Conservation (phyloP, 2,888 invertebrate species). For the Antheraea assamensis region DNA sequence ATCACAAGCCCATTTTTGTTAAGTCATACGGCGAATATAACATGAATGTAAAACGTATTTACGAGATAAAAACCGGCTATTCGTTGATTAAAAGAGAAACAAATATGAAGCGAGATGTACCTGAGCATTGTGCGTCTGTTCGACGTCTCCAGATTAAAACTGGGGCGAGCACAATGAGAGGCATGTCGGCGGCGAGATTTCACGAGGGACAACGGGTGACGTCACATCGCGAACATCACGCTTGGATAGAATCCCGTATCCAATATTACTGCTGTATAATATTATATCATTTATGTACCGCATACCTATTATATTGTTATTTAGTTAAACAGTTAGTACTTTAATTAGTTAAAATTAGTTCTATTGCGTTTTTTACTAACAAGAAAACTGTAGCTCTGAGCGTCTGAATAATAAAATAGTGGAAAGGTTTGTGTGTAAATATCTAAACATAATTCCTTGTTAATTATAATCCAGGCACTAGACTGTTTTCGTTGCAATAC, state of each 20-base stretch:
- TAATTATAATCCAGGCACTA: no score
- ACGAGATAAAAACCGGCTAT: conserved; percentile 39
- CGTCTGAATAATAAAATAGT: no score
- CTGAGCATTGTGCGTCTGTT: conserved; percentile 73
- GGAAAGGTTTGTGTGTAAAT: no score
- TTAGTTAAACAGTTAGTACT: neutral
- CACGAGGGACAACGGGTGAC: conserved; percentile 53
- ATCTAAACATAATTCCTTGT: no score
- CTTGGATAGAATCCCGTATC: conserved; percentile 30
- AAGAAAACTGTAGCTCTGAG: no score
- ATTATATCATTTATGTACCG: neutral
- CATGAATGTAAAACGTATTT: conserved; percentile 1
- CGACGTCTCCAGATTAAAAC: conserved; percentile 77
- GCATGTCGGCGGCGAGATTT: conserved; percentile 51
- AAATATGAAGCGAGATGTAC: conserved; percentile 64
- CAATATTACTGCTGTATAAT: neutral
- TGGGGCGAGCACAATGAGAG: conserved; percentile 70
- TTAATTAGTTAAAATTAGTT: no score
- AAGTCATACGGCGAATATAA: neutral
- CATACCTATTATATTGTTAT: neutral
- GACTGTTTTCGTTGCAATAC: no score
- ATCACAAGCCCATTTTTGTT: neutral
- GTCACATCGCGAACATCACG: conserved; percentile 63
- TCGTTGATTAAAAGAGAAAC: conserved; percentile 65
- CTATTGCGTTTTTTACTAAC: no score